These are phyloP conservation scores for Tiaroga cobitis DNA, from an alignment of 2,797 vertebrate genomes.

Conservation along the genomic window DNA sequence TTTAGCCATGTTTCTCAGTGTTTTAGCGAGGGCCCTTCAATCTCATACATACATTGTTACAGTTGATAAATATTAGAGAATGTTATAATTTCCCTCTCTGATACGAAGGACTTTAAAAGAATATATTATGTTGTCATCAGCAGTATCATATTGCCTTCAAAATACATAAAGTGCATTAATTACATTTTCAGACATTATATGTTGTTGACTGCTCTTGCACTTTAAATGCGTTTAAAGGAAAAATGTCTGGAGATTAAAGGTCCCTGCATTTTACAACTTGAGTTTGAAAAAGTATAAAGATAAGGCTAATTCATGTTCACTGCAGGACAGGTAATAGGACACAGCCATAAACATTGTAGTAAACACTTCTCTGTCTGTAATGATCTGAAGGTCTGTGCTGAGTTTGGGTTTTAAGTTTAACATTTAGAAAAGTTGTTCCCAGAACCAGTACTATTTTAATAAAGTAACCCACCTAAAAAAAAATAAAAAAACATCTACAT, in stretches of 20 bases:
- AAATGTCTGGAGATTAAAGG: background rate
- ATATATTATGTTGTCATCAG: background rate
- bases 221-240: no score
- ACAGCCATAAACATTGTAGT: no score
- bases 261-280: background rate
- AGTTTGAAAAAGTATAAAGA: background rate
- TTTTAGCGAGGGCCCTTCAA: conserved; percentile 14
- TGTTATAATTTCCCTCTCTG: background rate
- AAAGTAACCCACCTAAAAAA: no score
- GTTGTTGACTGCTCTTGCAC: background rate
- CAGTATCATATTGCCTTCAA: background rate
- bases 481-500: no score
- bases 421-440: background rate
- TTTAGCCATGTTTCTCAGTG: background rate
- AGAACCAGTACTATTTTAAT: background rate
- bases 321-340: background rate
- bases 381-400: background rate
- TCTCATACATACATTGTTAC: background rate
- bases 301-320: background rate
- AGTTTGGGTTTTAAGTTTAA: background rate
- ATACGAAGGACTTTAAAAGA: accelerated
- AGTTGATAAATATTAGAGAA: background rate
- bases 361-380: no score
- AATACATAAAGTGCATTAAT: background rate
- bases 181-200: no score